A percentile compares a stretch with the other conserved stretches of the same genome.
Evolutionary conservation across 2,888 invertebrate species (phyloP).

Genomic region (Boloria selene): DNA sequence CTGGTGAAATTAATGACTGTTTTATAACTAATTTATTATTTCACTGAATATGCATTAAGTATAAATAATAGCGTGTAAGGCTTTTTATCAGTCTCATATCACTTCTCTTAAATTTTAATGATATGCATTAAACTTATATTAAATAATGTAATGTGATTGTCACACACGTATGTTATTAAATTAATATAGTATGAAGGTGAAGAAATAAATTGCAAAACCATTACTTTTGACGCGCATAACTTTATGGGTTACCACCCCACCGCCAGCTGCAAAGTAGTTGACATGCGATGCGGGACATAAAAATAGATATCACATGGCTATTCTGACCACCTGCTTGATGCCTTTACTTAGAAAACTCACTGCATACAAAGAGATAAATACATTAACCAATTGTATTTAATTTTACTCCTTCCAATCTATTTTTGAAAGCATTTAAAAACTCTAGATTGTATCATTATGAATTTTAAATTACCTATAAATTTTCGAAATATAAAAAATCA

Average conservation of each 20-base stretch:
- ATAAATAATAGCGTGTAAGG: not conserved
- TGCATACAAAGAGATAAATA: not conserved
- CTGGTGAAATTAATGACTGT: constrained; percentile 19
- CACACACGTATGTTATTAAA: not conserved
- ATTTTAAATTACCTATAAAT: too few species aligned
- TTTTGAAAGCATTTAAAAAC: too few species aligned
- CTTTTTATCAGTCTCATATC: not conserved
- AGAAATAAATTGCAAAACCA: constrained; percentile 51
- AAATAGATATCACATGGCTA: constrained; percentile 40
- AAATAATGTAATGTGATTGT: too few species aligned
- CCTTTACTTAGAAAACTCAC: not conserved
- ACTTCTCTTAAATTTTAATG: too few species aligned
- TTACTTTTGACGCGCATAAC: constrained; percentile 52
- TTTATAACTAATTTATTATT: constrained; percentile 23
- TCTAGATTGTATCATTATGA: too few species aligned
- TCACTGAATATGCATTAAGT: not conserved
- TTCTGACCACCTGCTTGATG: constrained; percentile 40
- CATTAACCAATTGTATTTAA: not conserved
- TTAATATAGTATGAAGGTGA: constrained; percentile 4
- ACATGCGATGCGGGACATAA: constrained; percentile 44
- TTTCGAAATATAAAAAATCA: too few species aligned
- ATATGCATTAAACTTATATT: too few species aligned
- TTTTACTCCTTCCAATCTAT: too few species aligned
- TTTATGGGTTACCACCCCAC: constrained; percentile 60
- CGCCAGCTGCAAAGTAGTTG: constrained; percentile 59